Percentiles rank a stretch among this genome's conserved stretches.
phyloP scores from a whole-genome alignment of 2,888 invertebrate genomes.

The Herminia tarsipennalis region DNA sequence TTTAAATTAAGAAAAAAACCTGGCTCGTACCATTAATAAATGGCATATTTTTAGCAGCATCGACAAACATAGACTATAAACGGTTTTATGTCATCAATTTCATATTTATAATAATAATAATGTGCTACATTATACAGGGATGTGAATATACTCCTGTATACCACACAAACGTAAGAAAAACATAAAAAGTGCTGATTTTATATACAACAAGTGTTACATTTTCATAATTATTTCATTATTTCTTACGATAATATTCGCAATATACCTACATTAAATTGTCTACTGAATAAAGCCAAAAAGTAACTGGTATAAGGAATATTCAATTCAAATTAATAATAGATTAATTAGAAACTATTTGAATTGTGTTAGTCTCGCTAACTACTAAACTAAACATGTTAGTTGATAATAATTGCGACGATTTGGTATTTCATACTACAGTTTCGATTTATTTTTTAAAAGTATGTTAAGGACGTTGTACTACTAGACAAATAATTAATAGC shows the following conservation, averaged over 20 bases:
- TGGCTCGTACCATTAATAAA: no score
- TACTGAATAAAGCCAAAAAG: constrained; percentile 12
- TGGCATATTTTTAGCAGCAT: no score
- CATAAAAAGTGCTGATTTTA: neutral
- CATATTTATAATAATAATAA: no score
- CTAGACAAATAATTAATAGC: no score
- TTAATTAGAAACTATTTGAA: neutral
- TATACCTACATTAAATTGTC: neutral
- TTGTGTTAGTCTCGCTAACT: neutral
- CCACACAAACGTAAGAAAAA: neutral
- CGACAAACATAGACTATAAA: neutral
- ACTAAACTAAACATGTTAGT: neutral
- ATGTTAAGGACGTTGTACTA: neutral
- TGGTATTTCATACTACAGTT: neutral
- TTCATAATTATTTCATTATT: no score
- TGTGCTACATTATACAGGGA: neutral
- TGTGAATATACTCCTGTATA: neutral
- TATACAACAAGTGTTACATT: constrained; percentile 6
- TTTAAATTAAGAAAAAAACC: no score
- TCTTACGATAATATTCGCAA: no score
- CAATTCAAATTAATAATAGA: neutral
- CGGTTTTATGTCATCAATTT: no score
- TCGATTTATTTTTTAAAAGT: no score
- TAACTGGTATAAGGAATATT: constrained; percentile 8
- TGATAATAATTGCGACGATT: neutral